Evolutionary conservation across 2,797 vertebrate species (phyloP).

Genomic region (Hypotaenidia okinawae): DNA sequence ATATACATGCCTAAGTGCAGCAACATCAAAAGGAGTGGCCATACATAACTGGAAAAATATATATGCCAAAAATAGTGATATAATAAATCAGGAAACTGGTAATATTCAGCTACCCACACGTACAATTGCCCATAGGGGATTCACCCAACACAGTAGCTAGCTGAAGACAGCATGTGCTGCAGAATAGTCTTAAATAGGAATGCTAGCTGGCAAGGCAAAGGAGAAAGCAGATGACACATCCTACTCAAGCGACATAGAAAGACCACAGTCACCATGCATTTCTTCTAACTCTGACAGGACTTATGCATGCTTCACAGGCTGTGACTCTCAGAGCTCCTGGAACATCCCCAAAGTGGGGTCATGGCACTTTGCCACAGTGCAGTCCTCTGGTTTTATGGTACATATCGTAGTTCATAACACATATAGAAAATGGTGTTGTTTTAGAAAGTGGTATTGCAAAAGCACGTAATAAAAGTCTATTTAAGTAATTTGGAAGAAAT

Average conservation of each 20-base stretch:
- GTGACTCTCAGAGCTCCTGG: conserved; percentile 28
- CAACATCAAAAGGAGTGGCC: neutral
- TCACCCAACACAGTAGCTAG: neutral
- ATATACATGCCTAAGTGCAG: neutral
- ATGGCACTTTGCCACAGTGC: conserved; percentile 63
- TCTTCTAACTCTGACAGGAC: conserved; percentile 11
- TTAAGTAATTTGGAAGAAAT: conserved; percentile 35
- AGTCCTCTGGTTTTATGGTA: conserved; percentile 61
- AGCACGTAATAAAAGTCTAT: conserved; percentile 59
- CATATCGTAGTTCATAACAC: neutral
- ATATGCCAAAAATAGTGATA: neutral
- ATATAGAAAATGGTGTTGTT: conserved; percentile 53
- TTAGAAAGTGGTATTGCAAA: conserved; percentile 54
- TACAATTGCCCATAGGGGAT: neutral
- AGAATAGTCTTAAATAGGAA: neutral
- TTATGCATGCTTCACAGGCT: conserved; percentile 13
- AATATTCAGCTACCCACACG: neutral
- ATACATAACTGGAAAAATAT: neutral
- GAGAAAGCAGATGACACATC: neutral
- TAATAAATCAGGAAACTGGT: neutral
- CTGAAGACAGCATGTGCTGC: neutral
- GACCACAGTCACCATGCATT: conserved; percentile 1
- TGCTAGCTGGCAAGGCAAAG: neutral
- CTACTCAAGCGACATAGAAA: conserved; percentile 21
- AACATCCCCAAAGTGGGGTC: conserved; percentile 70